Evolutionary conservation across 2,888 invertebrate genomes (phyloP).

Genomic region (Heliothis peltigera): DNA sequence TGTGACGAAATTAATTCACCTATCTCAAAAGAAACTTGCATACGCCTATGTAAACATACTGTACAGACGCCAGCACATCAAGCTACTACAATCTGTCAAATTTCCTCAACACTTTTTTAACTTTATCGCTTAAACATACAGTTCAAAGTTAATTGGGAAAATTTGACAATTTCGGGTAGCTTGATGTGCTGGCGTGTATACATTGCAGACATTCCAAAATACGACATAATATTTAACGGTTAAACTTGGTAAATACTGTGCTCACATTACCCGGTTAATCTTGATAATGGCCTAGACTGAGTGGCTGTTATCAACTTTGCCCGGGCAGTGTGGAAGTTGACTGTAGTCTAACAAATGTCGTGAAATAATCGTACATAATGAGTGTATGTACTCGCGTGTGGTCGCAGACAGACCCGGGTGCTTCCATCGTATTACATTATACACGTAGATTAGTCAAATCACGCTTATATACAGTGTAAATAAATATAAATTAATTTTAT

Average conservation of each 20-base stretch:
- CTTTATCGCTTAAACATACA: no score
- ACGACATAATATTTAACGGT: neutral
- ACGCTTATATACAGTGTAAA: no score
- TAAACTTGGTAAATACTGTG: neutral
- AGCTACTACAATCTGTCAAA: no score
- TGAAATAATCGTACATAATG: neutral
- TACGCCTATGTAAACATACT: slow-evolving; percentile 27
- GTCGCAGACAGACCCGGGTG: neutral
- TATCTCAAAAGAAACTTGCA: no score
- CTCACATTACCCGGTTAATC: neutral
- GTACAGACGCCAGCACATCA: no score
- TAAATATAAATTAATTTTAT: no score
- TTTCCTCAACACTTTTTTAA: no score
- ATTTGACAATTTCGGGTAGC: no score
- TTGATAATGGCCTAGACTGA: neutral
- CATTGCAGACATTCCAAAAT: slow-evolving; percentile 40
- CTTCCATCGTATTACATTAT: neutral
- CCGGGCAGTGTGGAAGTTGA: neutral
- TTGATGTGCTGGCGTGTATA: no score
- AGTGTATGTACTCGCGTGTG: slow-evolving; percentile 4
- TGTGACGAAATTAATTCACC: no score
- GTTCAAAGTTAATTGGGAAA: no score
- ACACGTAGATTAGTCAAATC: no score
- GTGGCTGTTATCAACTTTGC: neutral
- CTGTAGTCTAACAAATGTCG: neutral